phyloP scores from a whole-genome alignment of 1,140 invertebrate species.

The Drosophila obscura region DNA sequence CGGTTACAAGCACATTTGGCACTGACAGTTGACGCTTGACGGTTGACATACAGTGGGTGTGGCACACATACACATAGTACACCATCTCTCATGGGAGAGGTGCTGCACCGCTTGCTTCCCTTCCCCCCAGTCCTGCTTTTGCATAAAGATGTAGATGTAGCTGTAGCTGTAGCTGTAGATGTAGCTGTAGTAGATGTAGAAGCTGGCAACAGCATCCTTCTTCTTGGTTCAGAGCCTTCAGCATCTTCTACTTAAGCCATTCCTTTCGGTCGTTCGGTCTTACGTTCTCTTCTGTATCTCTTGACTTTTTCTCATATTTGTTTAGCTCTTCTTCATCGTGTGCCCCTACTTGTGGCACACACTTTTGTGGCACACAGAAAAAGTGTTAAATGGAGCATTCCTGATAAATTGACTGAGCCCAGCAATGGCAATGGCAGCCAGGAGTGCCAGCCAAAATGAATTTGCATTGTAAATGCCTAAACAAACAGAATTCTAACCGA shows the following conservation, averaged over 20 bases:
- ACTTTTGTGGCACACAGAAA: slow-evolving; percentile 24
- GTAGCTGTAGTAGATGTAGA: no score
- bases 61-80: slow-evolving; percentile 18
- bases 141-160: slow-evolving; percentile 44
- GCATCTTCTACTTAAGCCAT: no score
- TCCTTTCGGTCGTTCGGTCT: not conserved
- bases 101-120: not conserved
- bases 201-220: slow-evolving; percentile 20
- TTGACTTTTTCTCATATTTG: slow-evolving; percentile 51
- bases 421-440: slow-evolving; percentile 13
- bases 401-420: slow-evolving; percentile 68
- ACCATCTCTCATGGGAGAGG: slow-evolving; percentile 13
- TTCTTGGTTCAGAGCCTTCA: not conserved
- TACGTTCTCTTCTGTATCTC: slow-evolving; percentile 8
- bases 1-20: slow-evolving; percentile 82
- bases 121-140: slow-evolving; percentile 6
- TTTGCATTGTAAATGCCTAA: slow-evolving; percentile 81
- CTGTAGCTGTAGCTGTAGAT: slow-evolving; percentile 4
- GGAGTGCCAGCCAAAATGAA: slow-evolving; percentile 48
- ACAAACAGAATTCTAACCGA: slow-evolving; percentile 55
- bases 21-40: slow-evolving; percentile 83
- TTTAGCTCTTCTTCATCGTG: slow-evolving; percentile 34
- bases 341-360: slow-evolving; percentile 6
- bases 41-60: slow-evolving; percentile 70
- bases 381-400: slow-evolving; percentile 77